Evolutionary conservation across 1,140 invertebrate species (phyloP), one percentile per base, ranked within the genome.

Genomic region (Dendrolimus kikuchii): DNA sequence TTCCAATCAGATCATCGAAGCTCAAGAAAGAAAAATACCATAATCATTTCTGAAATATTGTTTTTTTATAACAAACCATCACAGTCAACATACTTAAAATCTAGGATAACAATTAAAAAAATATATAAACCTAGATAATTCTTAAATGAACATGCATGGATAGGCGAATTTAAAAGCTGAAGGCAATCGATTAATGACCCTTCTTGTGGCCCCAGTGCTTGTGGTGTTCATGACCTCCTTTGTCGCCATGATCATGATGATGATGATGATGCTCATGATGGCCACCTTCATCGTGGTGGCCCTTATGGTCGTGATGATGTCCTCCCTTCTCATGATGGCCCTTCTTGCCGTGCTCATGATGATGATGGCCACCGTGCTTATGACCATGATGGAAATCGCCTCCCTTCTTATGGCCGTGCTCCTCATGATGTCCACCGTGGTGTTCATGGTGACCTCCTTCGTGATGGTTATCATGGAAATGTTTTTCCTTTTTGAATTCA

Each of bases 401-500:
- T 7, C 92, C 92, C 60, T 92, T 90, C 62, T 93, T 92, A 60
- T 90, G 90, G 8, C 89, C 90, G 52, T 93, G 91, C 52, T 91
- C 89, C 45, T 91, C 90, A 54, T 93, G 91, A 65, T 90, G 90
- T 40, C 89, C 88, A 0, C 92, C 92, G 60, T 93, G 89, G 40
- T 88, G 83, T 57, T 90, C 88, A 62, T 93, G 90, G 49, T 92
- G 90, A 2, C 92, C 93, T 9, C 91, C 91, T 39, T 93, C 93
- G 65, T 93, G 91, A 65, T 89, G 90, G 56, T 95, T 91, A 44
- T 94, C 93, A 63, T 94, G 94, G 82, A 93, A 94, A 42, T 85
- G 81, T 52, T 85, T 85, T 47, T 85, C 81, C 44, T 85, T 85
- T 59, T 85, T 85, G 53, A 91, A 93, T 73, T 95, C 93, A 62